Conservation (phyloP, 1,140 invertebrate genomes). For the Lasioglossum albipes region DNA sequence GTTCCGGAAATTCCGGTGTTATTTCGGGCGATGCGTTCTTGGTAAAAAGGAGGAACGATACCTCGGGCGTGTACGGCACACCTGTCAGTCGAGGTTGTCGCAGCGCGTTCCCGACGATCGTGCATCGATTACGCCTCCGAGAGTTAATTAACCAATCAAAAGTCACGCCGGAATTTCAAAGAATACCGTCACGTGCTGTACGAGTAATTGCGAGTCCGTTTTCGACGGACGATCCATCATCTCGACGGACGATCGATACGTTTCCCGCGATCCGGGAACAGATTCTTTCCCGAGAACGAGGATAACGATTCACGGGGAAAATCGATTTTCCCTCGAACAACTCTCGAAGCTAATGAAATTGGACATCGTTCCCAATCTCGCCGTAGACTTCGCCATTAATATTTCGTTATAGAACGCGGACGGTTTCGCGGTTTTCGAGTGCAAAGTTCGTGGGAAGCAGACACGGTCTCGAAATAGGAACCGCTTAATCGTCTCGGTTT, state of each 20-base stretch:
- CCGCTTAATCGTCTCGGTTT: not conserved
- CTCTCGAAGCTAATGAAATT: no score
- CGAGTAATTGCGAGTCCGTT: not conserved
- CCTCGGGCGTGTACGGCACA: not conserved
- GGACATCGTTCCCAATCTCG: no score
- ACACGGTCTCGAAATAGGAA: not conserved
- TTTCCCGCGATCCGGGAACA: no score
- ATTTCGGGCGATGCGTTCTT: not conserved
- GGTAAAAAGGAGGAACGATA: not conserved
- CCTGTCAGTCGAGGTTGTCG: not conserved
- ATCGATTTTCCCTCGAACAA: no score
- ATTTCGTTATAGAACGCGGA: no score
- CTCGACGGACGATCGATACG: no score
- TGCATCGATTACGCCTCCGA: not conserved
- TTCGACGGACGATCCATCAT: not conserved
- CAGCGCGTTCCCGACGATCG: not conserved
- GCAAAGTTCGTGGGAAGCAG: not conserved
- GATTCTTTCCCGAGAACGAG: no score
- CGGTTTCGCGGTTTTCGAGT: no score
- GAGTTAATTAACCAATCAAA: conserved; percentile 14
- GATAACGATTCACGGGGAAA: no score
- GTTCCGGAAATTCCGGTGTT: not conserved
- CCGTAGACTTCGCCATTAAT: no score
- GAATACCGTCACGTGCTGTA: conserved; percentile 2
- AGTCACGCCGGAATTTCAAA: conserved; percentile 2